A percentile compares a stretch with the other conserved stretches of the same genome.
Conservation (phyloP, 2,888 invertebrate genomes). For the Antitype chi region DNA sequence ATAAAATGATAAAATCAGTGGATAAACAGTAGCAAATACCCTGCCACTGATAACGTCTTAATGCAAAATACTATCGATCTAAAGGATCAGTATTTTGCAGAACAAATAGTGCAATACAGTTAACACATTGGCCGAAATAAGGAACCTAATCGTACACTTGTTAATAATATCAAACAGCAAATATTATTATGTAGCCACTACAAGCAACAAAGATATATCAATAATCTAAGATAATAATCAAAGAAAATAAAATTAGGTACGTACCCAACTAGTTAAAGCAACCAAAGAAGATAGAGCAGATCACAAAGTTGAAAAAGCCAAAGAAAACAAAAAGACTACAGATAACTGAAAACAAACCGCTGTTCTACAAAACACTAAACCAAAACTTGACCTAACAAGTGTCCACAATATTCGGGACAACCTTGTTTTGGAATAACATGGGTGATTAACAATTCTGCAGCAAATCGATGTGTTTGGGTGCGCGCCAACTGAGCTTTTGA, state of each 20-base stretch:
- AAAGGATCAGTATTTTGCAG: too few relatives aligned
- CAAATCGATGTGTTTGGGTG: slow-evolving; percentile 68
- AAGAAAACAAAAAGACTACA: neutral
- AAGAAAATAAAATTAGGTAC: neutral
- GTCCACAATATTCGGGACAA: slow-evolving; percentile 43
- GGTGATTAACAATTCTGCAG: slow-evolving; percentile 74
- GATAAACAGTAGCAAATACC: neutral
- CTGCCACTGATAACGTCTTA: neutral
- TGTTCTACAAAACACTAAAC: slow-evolving; percentile 10
- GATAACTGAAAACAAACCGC: neutral
- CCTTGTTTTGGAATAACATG: slow-evolving; percentile 62
- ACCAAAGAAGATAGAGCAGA: neutral
- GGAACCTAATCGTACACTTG: neutral
- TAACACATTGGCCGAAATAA: neutral
- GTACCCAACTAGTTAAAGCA: neutral
- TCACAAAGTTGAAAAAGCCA: neutral
- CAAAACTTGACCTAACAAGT: slow-evolving; percentile 34
- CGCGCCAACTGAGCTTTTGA: slow-evolving; percentile 72
- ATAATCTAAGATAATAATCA: neutral
- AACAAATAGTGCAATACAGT: neutral
- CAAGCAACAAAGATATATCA: neutral
- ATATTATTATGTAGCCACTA: neutral
- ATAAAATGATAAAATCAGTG: neutral
- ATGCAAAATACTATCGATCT: neutral
- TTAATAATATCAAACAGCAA: neutral